These are phyloP conservation scores for Lagria hirta DNA, from an alignment of 2,888 invertebrate species.

Conservation along the genomic window DNA sequence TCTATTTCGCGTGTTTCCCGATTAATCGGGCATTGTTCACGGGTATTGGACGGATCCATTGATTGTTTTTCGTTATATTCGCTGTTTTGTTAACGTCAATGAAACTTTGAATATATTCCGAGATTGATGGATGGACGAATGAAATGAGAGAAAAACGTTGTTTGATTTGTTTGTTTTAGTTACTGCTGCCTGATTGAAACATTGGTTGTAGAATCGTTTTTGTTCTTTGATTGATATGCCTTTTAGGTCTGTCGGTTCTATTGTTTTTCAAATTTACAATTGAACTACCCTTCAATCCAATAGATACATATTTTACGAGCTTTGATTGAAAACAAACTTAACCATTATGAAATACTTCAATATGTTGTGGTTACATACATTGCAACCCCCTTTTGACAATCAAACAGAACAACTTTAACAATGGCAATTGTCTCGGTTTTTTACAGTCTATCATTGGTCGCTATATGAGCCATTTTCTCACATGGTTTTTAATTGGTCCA, in stretches of 20 bases:
- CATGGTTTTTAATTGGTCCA: too few species aligned
- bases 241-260: slow-evolving; percentile 6
- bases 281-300: too few species aligned
- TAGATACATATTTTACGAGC: too few species aligned
- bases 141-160: slow-evolving; percentile 32
- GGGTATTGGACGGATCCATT: slow-evolving; percentile 38
- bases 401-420: too few species aligned
- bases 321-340: too few species aligned
- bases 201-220: slow-evolving; percentile 25
- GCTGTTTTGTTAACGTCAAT: slow-evolving; percentile 34
- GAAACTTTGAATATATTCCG: slow-evolving; percentile 15
- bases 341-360: too few species aligned
- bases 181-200: slow-evolving; percentile 31
- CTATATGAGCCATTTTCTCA: too few species aligned
- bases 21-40: slow-evolving; percentile 44
- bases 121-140: slow-evolving; percentile 35
- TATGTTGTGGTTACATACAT: too few species aligned
- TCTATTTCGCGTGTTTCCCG: slow-evolving; percentile 35
- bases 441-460: too few species aligned
- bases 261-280: slow-evolving; percentile 3
- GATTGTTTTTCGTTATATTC: slow-evolving; percentile 39
- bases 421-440: too few species aligned
- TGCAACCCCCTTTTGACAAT: too few species aligned
- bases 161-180: slow-evolving; percentile 42
- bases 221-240: slow-evolving; percentile 37